Base-by-base conservation (phyloP, 1,140 invertebrate species). In the Portunus trituberculatus region DNA sequence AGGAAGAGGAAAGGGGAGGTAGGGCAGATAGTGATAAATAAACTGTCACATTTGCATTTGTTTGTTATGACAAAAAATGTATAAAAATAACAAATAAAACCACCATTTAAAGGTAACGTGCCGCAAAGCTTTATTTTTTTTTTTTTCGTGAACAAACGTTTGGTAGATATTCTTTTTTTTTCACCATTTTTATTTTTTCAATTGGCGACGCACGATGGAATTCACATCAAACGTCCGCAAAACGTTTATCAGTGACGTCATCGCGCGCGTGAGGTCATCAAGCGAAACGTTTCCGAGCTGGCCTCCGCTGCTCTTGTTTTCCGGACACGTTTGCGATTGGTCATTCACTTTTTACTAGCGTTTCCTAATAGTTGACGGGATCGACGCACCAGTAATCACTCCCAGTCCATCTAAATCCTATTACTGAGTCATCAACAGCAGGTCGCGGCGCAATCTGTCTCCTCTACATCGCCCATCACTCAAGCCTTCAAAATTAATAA, bases 241-340 rank as follows among this genome's bases (percentile, higher is more conserved):
- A 59, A 59, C 52, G 52, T 76, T 25, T n/a, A 76, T 76, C 67
- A 76, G 67, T n/a, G 67, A 76, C 67, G 67, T 76, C 67, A 76
- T n/a, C 67, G n/a, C 12, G 67, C 6, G 67, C 67, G 67, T 76
- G 20, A 76, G 67, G 67, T n/a, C 67, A 76, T 76, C 67, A 76
- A 8, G 67, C 0, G 52, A 76, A 76, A 76, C 67, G 67, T 76
- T 76, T n/a, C n/a, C 67, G n/a, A 8, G 20, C 67, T 7, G 20
- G 6, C 67, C 10, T n/a, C n/a, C 67, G 67, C 16, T n/a, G 12
- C 67, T 8, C 67, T 20, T 76, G 67, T 76, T 76, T 76, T 25
- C 67, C 67, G 12, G 67, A 76, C 67, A 76, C 67, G 67, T 76
- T 76, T 76, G 67, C 67, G 67, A 76, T 76, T 76, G 67, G 67